Base-by-base conservation (phyloP, 1,140 invertebrate species). In the Pantala flavescens region DNA sequence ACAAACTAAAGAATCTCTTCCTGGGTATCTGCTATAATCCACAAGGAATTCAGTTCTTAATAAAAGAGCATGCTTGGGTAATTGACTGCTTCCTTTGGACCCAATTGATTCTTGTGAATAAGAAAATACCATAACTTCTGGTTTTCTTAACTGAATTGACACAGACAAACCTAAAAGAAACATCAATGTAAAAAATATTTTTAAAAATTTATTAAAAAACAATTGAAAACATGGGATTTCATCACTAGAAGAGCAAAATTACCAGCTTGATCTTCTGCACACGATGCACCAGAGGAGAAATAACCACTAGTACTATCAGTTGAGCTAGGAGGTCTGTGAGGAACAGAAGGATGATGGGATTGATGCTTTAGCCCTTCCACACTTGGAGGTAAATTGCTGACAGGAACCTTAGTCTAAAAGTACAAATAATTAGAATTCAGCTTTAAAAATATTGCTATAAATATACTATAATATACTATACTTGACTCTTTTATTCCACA, bases 71-170 rank as follows among this genome's bases (percentile, higher is more conserved):
- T 90, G 87, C n/a, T 63, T 63, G 5, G 49, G 49, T 1, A 19
- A 12, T 3, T 21, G 49, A 63, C 14, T 21, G n/a, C 49, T 63
- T 63, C 49, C 12, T 19, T 63, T 3, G n/a, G 49, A 63, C n/a
- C 90, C 88, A 75, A 89, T 87, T n/a, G 85, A 85, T 21, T 87
- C 87, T 28, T 86, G 87, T 9, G 88, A 84, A 78, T 90, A 89
- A 16, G 90, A 89, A 78, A 91, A 90, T 72, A 94, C 84, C 80
- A 94, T 89, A 28, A 95, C 84, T 81, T 94, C 92, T 16, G 92
- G 92, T 77, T 91, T 89, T 70, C 91, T 87, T 76, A 92, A 86
- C 78, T 90, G 86, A 16, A 91, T 81, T 0, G 90, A 91, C 77
- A 93, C 81, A 0, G 90, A 88, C 71, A 90, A 80, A 70, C 89